Conservation (phyloP, 2,113 vertebrate genomes). For the Takifugu bimaculatus region DNA sequence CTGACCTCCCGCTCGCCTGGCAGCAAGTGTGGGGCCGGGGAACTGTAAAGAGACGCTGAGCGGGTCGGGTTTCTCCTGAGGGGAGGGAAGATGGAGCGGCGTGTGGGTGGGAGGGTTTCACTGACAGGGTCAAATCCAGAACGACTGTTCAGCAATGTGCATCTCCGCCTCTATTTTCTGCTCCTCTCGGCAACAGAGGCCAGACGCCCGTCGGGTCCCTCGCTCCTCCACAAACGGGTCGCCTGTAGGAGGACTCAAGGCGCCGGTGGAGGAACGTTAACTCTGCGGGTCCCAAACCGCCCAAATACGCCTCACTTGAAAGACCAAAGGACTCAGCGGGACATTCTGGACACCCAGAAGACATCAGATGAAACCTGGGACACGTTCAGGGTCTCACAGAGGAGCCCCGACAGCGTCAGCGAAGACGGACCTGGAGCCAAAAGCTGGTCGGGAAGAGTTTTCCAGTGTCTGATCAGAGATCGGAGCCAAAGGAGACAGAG, state of each 20-base stretch:
- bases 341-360: too few relatives aligned
- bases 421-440: too few relatives aligned
- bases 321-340: too few relatives aligned
- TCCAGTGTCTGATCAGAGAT: too few relatives aligned
- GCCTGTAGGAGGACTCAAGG: neutral
- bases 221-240: neutral
- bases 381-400: too few relatives aligned
- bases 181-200: slow-evolving; percentile 11
- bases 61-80: slow-evolving; percentile 65
- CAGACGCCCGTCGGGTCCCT: slow-evolving; percentile 16
- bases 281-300: too few relatives aligned
- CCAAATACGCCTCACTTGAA: too few relatives aligned
- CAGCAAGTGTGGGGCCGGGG: slow-evolving; percentile 32
- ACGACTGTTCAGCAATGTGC: slow-evolving; percentile 23
- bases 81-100: slow-evolving; percentile 26
- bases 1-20: slow-evolving; percentile 24
- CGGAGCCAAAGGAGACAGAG: too few relatives aligned
- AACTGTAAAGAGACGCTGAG: slow-evolving; percentile 64
- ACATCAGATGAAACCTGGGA: too few relatives aligned
- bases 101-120: slow-evolving; percentile 39
- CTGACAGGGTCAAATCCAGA: slow-evolving; percentile 39
- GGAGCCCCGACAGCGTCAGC: too few relatives aligned
- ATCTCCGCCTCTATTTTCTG: slow-evolving; percentile 1
- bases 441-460: too few relatives aligned
- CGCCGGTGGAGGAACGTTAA: too few relatives aligned